Percentiles rank a stretch among this genome's conserved stretches.
phyloP scores from a whole-genome alignment of 2,888 invertebrate genomes.

The Yponomeuta plumbellus region DNA sequence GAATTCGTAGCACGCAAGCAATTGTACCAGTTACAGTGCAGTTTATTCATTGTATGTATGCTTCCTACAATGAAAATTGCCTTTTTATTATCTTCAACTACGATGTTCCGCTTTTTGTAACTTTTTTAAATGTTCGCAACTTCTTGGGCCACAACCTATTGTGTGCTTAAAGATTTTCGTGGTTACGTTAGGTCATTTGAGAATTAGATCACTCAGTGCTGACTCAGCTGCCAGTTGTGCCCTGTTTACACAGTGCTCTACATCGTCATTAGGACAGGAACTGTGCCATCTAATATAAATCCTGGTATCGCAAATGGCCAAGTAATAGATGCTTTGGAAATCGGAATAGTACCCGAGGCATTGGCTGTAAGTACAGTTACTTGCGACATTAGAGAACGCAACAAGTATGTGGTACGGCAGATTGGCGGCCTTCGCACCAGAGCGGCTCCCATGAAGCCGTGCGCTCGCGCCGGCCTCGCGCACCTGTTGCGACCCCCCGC shows the following conservation, averaged over 20 bases:
- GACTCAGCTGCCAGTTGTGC: neutral
- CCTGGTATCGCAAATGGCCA: neutral
- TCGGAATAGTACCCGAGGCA: neutral
- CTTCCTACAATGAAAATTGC: neutral
- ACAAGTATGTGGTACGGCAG: slow-evolving; percentile 11
- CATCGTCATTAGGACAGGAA: neutral
- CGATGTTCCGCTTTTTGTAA: neutral
- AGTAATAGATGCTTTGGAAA: neutral
- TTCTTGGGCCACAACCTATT: neutral
- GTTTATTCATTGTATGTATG: neutral
- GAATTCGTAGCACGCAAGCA: neutral
- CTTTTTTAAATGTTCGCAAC: no score
- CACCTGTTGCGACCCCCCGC: slow-evolving; percentile 55
- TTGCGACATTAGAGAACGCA: slow-evolving; percentile 16
- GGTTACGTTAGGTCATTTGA: neutral
- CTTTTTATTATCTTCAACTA: neutral
- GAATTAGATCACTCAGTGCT: neutral
- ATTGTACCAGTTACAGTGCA: neutral
- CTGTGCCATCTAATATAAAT: neutral
- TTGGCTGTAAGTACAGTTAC: neutral
- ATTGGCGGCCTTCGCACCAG: slow-evolving; percentile 44
- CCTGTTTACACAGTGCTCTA: neutral
- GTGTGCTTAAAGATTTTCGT: neutral
- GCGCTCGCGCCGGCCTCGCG: slow-evolving; percentile 51
- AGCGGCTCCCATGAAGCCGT: slow-evolving; percentile 36